Conservation (phyloP, 2,113 vertebrate species). For the Sphyrna mokarran region DNA sequence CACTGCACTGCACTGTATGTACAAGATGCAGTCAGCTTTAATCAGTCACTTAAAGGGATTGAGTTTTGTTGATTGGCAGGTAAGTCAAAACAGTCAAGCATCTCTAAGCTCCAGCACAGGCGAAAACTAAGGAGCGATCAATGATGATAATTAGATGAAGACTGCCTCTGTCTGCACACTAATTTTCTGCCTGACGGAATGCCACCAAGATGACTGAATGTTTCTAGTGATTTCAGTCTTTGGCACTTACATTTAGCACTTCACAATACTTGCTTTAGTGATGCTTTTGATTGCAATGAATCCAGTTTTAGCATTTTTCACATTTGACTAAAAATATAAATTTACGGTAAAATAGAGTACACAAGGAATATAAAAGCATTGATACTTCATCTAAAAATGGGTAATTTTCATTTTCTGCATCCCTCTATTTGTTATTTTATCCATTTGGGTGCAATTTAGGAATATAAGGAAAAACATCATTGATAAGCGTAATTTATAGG, state of each 20-base stretch:
- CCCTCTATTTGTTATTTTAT: neutral
- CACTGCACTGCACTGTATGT: neutral
- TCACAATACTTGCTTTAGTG: neutral
- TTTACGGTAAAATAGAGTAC: neutral
- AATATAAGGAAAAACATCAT: too few species aligned
- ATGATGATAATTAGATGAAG: slow-evolving; percentile 4
- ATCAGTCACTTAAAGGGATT: neutral
- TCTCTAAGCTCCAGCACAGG: neutral
- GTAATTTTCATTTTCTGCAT: neutral
- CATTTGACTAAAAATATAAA: neutral
- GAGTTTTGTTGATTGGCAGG: slow-evolving; percentile 1
- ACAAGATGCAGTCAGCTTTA: neutral
- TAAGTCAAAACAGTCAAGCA: neutral
- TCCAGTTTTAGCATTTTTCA: neutral
- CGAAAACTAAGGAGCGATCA: neutral
- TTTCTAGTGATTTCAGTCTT: neutral
- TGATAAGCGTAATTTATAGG: too few species aligned
- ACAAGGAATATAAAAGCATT: neutral
- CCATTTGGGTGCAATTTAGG: neutral
- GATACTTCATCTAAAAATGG: neutral
- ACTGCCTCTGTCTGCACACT: neutral
- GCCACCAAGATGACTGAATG: neutral
- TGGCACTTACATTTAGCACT: neutral
- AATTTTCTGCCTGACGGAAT: neutral
- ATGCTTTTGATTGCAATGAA: neutral